phyloP scores from a whole-genome alignment of 2,797 vertebrate genomes.

The Notoglanidium macrostoma region DNA sequence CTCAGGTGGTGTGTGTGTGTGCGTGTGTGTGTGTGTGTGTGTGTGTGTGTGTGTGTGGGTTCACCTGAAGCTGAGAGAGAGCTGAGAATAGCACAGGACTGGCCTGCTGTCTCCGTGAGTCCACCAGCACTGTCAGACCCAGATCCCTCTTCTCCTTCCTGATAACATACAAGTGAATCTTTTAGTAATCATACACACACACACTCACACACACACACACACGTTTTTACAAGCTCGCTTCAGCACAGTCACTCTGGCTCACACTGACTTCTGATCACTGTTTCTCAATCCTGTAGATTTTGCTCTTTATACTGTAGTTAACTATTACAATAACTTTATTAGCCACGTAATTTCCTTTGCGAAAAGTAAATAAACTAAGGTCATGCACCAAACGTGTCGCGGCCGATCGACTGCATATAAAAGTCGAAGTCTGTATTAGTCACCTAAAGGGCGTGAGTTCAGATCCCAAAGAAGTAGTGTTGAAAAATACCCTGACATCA shows the following conservation, averaged over 20 bases:
- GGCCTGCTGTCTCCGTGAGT: conserved; percentile 76
- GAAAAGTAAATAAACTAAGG: too few relatives aligned
- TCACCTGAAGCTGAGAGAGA: conserved; percentile 83
- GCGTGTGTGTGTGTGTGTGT: neutral
- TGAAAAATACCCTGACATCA: conserved; percentile 12
- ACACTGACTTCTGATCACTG: neutral
- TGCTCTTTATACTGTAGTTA: neutral
- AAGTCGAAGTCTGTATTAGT: neutral
- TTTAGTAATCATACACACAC: neutral
- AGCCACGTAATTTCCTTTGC: neutral
- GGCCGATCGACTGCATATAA: neutral
- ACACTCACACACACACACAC: conserved; percentile 18
- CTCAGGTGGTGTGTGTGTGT: neutral
- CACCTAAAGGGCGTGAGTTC: neutral
- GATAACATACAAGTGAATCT: conserved; percentile 48
- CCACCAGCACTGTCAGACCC: conserved; percentile 80
- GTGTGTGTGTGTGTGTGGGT: conserved; percentile 30
- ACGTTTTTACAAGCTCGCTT: neutral
- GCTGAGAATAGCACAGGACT: conserved; percentile 75
- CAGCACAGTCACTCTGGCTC: neutral
- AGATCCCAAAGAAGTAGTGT: neutral
- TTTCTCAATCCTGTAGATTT: neutral
- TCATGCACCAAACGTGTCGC: neutral
- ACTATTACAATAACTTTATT: neutral
- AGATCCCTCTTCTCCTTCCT: conserved; percentile 80